Base-by-base conservation (phyloP, 23 tunicate genomes). In the Corella eumyota region DNA sequence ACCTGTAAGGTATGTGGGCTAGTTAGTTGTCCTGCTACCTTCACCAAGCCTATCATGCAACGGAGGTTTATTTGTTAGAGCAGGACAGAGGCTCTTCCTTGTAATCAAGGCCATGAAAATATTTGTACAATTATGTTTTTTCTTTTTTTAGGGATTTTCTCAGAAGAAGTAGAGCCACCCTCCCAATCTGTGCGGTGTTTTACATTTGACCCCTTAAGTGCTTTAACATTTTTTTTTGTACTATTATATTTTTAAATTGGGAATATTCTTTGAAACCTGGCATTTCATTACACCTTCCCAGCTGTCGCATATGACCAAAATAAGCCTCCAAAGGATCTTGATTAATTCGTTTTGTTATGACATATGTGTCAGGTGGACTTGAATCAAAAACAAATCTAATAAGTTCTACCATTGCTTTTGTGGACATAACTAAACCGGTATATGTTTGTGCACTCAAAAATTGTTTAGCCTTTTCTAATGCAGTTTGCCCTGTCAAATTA, bases 271-370 rank as follows among this genome's bases (percentile, higher is more conserved):
- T 40, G 11, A n/a, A n/a, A 40, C 15, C 48, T 40, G 48, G 48
- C 48, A 40, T 40, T 15, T 40, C 48, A 40, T 40, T 40, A 9
- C 48, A 15, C 15, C 48, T 40, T 40, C 48, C 48, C 13, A 40
- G 11, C 15, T 40, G 48, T 11, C 48, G 48, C 48, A 40, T 40
- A 40, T 40, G 48, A 9, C 48, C 48, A 15, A 40, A 40, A 15
- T 40, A 40, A 11, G 48, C 48, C 48, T 40, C 48, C 48, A 40
- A 40, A 9, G 48, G 48, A 15, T 40, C 48, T 40, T 40, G 48
- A 15, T 40, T 40, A 15, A 40, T 40, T 40, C 48, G 48, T 40
- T 40, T 40, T 15, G 48, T 40, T 15, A 40, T 9, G 15, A 40
- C 48, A 40, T 40, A 40, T 11, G 48, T 40, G 11, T 15, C 48